Conservation (phyloP, 2,113 vertebrate species). For the Cricetomys ansorgei region DNA sequence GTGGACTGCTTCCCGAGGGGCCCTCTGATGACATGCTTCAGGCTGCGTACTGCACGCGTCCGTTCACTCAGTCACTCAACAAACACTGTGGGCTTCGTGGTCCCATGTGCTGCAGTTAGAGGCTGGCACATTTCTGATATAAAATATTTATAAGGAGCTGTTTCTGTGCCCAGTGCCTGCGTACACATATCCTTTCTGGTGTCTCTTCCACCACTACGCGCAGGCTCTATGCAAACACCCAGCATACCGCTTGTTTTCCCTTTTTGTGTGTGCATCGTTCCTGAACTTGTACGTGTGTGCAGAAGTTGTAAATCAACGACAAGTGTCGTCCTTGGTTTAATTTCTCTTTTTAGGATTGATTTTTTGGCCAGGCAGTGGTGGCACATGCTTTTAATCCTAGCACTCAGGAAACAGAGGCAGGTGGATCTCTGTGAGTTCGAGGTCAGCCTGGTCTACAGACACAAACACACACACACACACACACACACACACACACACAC, state of each 20-base stretch:
- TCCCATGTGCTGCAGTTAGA: neutral
- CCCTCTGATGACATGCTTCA: rapidly evolving
- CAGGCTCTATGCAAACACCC: neutral
- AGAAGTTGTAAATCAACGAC: neutral
- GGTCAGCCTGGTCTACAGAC: no score
- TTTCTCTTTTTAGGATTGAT: neutral
- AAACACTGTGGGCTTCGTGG: neutral
- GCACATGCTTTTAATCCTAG: no score
- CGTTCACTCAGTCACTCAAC: neutral
- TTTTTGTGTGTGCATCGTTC: neutral
- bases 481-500: no score
- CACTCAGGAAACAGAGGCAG: no score
- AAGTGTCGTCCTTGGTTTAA: neutral
- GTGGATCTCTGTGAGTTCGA: no score
- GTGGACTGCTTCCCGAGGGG: rapidly evolving
- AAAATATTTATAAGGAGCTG: neutral
- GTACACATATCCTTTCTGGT: no score
- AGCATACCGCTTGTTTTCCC: neutral
- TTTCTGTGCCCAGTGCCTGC: rapidly evolving
- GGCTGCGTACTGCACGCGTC: rapidly evolving
- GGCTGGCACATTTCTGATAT: neutral
- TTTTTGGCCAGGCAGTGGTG: no score
- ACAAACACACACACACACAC: no score
- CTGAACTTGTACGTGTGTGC: neutral
- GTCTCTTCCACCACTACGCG: no score